Percentiles rank a stretch among this genome's conserved stretches.
phyloP scores from a whole-genome alignment of 1,140 invertebrate species.

The Papilio polyxenes region DNA sequence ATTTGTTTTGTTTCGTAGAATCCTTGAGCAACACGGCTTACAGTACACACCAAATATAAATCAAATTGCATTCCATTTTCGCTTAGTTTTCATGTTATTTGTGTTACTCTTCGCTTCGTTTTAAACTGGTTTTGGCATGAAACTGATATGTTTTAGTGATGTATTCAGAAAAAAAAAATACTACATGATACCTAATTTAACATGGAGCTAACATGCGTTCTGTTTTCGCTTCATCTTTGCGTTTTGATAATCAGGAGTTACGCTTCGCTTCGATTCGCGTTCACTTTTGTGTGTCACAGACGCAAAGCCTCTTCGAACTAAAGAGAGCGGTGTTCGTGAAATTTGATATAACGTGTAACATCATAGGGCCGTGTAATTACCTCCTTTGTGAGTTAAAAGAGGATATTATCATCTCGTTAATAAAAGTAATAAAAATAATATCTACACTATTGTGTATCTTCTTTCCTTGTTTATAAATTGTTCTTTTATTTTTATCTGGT shows the following conservation, averaged over 20 bases:
- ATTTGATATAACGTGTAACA: conserved; percentile 35
- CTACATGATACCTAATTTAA: too few species aligned
- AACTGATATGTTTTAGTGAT: too few species aligned
- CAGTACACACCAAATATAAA: too few species aligned
- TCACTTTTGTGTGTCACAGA: neutral
- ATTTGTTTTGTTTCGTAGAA: neutral
- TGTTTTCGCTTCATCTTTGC: too few species aligned
- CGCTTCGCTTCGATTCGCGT: neutral
- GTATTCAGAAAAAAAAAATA: too few species aligned
- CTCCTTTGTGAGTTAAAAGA: conserved; percentile 23
- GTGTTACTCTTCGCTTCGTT: too few species aligned
- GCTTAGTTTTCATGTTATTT: too few species aligned
- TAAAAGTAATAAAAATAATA: neutral
- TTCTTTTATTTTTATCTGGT: neutral
- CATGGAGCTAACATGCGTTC: too few species aligned
- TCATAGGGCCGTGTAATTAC: conserved; percentile 19
- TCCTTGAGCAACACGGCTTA: neutral
- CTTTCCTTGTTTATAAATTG: neutral
- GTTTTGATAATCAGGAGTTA: too few species aligned
- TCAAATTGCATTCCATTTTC: neutral
- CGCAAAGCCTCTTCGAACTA: conserved; percentile 18
- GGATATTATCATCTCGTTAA: conserved; percentile 19
- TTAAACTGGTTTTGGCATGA: too few species aligned
- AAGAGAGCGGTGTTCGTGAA: conserved; percentile 34
- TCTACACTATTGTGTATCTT: neutral